These are phyloP conservation scores for Poeciliopsis prolifica DNA, from an alignment of 2,113 vertebrate genomes.

Conservation along the genomic window DNA sequence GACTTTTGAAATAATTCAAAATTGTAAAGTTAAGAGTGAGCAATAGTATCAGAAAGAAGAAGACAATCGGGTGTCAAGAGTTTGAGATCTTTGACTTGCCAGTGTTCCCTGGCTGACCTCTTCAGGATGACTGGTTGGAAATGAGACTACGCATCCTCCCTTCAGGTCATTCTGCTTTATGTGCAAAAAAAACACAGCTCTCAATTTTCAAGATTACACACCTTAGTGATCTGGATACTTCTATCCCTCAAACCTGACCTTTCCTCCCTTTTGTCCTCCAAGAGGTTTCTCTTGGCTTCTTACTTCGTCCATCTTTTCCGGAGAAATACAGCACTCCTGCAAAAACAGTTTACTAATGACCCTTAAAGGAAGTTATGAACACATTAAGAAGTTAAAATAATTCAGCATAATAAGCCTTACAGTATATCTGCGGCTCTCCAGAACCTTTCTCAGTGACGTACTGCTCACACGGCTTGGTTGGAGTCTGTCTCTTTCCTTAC, in stretches of 20 bases:
- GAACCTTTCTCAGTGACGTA: slow-evolving; percentile 11
- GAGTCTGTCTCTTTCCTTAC: slow-evolving; percentile 79
- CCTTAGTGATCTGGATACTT: background rate
- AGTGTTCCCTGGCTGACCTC: slow-evolving; percentile 55
- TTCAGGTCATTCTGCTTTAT: slow-evolving; percentile 31
- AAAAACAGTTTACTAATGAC: slow-evolving; percentile 10
- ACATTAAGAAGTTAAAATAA: background rate
- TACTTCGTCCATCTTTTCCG: slow-evolving; percentile 30
- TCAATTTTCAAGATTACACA: background rate
- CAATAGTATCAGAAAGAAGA: background rate
- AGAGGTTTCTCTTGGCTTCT: slow-evolving; percentile 33
- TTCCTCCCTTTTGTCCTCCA: slow-evolving; percentile 42
- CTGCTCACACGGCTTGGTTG: slow-evolving; percentile 28
- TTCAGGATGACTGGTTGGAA: slow-evolving; percentile 28
- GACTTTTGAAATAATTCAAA: background rate
- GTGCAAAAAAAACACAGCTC: background rate
- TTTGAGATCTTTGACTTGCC: slow-evolving; percentile 32
- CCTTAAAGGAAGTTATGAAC: background rate
- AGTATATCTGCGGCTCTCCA: slow-evolving; percentile 20
- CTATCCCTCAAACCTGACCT: slow-evolving; percentile 54
- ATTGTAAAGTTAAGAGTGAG: background rate
- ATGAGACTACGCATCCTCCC: slow-evolving; percentile 43
- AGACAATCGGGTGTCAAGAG: background rate
- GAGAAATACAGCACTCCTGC: slow-evolving; percentile 49
- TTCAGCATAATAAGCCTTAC: no score